A percentile compares a stretch with the other conserved stretches of the same genome.
Evolutionary conservation across 2,113 vertebrate genomes (phyloP).

Genomic region (Amphiprion percula): DNA sequence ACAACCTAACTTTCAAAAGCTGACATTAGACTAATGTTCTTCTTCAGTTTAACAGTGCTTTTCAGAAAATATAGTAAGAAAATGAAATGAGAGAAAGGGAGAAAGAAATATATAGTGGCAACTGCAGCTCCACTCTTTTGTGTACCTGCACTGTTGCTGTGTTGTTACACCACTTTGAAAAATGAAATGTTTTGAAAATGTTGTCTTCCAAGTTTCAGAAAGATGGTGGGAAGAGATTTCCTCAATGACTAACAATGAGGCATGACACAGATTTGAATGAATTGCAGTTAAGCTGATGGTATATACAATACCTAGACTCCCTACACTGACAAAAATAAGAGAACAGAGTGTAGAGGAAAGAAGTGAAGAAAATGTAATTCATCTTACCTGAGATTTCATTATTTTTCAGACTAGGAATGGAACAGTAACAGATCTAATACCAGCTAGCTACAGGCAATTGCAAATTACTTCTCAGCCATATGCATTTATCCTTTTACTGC

Average conservation of each 20-base stretch:
- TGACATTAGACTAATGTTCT: neutral
- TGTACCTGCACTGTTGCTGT: neutral
- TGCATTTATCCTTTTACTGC: neutral
- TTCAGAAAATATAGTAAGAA: neutral
- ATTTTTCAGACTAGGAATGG: neutral
- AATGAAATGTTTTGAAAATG: neutral
- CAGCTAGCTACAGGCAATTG: neutral
- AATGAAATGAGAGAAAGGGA: fast-evolving
- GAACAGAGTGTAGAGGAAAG: no score
- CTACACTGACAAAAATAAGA: no score
- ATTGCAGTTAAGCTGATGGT: neutral
- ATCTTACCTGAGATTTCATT: neutral
- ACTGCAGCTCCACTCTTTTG: neutral
- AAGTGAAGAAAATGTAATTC: neutral
- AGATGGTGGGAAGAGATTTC: neutral
- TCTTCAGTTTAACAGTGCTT: neutral
- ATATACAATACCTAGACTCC: no score
- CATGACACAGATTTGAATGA: neutral
- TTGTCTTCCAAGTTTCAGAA: neutral
- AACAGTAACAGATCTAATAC: neutral
- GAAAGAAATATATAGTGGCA: fast-evolving
- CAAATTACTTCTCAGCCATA: neutral
- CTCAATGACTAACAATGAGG: neutral
- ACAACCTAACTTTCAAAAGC: neutral
- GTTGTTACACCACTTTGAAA: fast-evolving